These are phyloP conservation scores for Tetragonisca angustula DNA, from an alignment of 2,888 invertebrate genomes.

Conservation along the genomic window DNA sequence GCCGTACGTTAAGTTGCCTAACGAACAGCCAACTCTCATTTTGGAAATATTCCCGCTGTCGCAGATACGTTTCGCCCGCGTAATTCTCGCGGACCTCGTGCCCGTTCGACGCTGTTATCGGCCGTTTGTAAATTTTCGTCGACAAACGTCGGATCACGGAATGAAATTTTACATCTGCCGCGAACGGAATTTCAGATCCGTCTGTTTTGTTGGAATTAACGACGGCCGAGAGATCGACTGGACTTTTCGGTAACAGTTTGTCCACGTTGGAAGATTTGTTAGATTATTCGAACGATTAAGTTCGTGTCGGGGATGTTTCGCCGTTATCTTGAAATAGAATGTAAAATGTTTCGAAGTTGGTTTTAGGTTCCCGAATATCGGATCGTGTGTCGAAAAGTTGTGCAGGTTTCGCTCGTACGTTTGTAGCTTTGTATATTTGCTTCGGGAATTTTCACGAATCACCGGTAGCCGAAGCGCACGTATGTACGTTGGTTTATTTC, in stretches of 20 bases:
- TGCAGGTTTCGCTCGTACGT: neutral
- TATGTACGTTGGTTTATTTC: too few species aligned
- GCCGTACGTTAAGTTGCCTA: slow-evolving; percentile 40
- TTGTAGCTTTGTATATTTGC: neutral
- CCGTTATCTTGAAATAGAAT: neutral
- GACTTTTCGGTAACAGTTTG: neutral
- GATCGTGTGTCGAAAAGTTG: too few species aligned
- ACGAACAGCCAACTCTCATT: neutral
- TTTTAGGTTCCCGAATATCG: neutral
- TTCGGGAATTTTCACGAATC: neutral
- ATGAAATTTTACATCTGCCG: neutral
- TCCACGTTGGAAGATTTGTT: neutral
- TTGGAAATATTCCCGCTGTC: slow-evolving; percentile 13
- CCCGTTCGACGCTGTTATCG: neutral
- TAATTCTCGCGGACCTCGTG: neutral
- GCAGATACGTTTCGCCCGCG: neutral
- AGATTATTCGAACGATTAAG: neutral
- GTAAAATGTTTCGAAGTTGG: neutral
- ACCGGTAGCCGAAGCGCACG: neutral
- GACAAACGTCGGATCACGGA: neutral
- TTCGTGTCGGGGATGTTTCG: too few species aligned
- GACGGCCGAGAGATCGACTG: neutral
- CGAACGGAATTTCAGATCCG: too few species aligned
- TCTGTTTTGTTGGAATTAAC: too few species aligned
- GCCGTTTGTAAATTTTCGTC: neutral